phyloP scores from a whole-genome alignment of 2,888 invertebrate genomes.

The Trisateles emortualis region DNA sequence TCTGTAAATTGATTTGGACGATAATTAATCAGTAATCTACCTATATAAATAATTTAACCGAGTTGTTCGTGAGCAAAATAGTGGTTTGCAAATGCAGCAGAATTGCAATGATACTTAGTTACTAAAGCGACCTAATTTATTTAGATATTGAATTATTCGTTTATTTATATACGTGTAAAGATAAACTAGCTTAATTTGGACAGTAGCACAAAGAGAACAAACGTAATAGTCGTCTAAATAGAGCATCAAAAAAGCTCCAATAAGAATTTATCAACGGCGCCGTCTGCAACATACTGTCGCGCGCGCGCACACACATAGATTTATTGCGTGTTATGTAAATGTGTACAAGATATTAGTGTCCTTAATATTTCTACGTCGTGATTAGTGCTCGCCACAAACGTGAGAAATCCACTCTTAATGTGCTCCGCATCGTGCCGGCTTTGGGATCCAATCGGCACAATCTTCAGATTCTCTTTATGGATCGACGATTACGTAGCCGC shows the following conservation, averaged over 20 bases:
- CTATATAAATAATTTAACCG: no score
- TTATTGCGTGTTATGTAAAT: conserved; percentile 85
- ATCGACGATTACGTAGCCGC: conserved; percentile 51
- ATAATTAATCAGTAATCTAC: conserved; percentile 26
- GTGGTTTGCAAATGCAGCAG: not conserved
- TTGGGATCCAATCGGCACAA: conserved; percentile 63
- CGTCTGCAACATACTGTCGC: conserved; percentile 64
- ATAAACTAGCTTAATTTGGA: not conserved
- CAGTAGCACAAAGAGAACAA: conserved; percentile 30
- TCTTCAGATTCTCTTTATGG: conserved; percentile 71
- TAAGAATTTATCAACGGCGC: conserved; percentile 79
- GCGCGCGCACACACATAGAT: conserved; percentile 65
- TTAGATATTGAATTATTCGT: not conserved
- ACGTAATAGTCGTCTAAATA: conserved; percentile 61
- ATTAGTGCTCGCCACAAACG: conserved; percentile 72
- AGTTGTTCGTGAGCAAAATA: no score
- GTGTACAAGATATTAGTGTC: conserved; percentile 83
- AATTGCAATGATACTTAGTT: not conserved
- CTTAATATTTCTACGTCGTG: conserved; percentile 83
- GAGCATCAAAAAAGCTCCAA: conserved; percentile 71
- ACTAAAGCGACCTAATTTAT: not conserved
- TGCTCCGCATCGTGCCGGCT: conserved; percentile 60
- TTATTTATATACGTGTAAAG: not conserved
- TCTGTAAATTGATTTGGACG: conserved; percentile 39
- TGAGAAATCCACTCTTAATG: conserved; percentile 72